These are phyloP conservation scores for Neodiprion pinetum DNA, from an alignment of 1,140 invertebrate species.

Conservation along the genomic window DNA sequence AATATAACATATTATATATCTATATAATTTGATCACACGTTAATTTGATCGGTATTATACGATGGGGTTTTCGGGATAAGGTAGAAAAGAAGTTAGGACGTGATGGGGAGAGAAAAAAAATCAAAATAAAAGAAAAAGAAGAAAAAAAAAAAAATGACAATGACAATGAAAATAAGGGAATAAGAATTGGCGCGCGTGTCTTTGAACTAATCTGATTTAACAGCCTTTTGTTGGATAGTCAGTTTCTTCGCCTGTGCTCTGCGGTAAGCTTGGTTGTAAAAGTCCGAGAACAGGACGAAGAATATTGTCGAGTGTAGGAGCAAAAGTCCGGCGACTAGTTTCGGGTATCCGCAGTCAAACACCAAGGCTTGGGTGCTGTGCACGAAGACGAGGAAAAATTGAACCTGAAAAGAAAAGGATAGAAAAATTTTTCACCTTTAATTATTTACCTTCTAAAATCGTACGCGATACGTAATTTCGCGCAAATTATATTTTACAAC, in stretches of 20 bases:
- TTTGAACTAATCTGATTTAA: slow-evolving; percentile 16
- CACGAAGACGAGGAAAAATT: slow-evolving; percentile 79
- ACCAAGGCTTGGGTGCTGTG: slow-evolving; percentile 79
- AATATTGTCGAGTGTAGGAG: slow-evolving; percentile 90
- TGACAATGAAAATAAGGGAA: background rate
- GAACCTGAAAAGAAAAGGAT: slow-evolving; percentile 64
- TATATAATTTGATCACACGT: background rate
- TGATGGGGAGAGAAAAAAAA: too few relatives aligned
- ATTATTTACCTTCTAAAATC: slow-evolving; percentile 35
- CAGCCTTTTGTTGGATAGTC: slow-evolving; percentile 31
- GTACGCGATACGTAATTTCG: slow-evolving; percentile 30
- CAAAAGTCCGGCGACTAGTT: slow-evolving; percentile 76
- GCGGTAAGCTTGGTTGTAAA: slow-evolving; percentile 85
- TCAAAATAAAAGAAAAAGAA: slow-evolving; percentile 17
- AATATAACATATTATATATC: background rate
- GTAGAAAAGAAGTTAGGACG: too few relatives aligned
- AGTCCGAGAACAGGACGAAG: slow-evolving; percentile 89
- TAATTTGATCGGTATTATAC: background rate
- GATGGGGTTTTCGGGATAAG: too few relatives aligned
- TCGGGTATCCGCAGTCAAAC: slow-evolving; percentile 79
- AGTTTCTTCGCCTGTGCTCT: slow-evolving; percentile 35
- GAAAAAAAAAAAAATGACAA: slow-evolving; percentile 8
- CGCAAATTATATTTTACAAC: background rate
- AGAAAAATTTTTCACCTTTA: slow-evolving; percentile 35
- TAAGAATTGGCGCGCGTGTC: slow-evolving; percentile 14